Evolutionary conservation across 2,888 invertebrate genomes (phyloP), one percentile per base, ranked within the genome.

Genomic region (Abscondita cerata): DNA sequence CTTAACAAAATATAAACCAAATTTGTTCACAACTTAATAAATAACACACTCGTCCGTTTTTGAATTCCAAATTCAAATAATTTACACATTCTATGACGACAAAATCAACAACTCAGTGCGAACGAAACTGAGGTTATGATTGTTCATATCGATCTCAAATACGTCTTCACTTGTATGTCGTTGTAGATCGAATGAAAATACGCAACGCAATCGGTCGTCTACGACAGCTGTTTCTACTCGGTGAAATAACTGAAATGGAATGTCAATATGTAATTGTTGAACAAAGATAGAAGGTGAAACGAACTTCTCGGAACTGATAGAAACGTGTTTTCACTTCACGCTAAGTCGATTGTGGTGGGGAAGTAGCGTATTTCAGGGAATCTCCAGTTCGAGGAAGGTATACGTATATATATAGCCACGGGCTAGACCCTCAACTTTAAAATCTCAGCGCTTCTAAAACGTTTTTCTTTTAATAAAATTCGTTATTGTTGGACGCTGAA

Each of bases 261-360:
- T 6, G 46, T 62, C 46, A 47, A 52, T 53, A 58, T 59, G 51
- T 53, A 52, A 59, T 44, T 46, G 58, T 48, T 54, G 62, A 48
- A 66, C 46, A 59, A 66, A 58, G 61, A 53, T 34, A 31, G 48
- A 57, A 13, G 1, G 50, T 47, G 25, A 61, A 57, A 51, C 60
- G 62, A 64, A 62, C 68, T 78, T 78, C 78, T 75, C 68, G 70
- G 79, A 79, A 79, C 58, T 66, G 71, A 70, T 71, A 72, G 75
- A 73, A 78, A 79, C 79, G 76, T 76, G 78, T 78, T 78, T 78
- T 77, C 77, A 72, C 75, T 78, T 78, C 78, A 74, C 75, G 76
- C 71, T 76, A 77, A 78, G 41, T 54, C 38, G 31, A 34, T 52
- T 60, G 58, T 62, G 66, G 69, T 63, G 70, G 68, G 68, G 68